Evolutionary conservation across 1,140 invertebrate genomes (phyloP).

Genomic region (Penaeus vannamei): DNA sequence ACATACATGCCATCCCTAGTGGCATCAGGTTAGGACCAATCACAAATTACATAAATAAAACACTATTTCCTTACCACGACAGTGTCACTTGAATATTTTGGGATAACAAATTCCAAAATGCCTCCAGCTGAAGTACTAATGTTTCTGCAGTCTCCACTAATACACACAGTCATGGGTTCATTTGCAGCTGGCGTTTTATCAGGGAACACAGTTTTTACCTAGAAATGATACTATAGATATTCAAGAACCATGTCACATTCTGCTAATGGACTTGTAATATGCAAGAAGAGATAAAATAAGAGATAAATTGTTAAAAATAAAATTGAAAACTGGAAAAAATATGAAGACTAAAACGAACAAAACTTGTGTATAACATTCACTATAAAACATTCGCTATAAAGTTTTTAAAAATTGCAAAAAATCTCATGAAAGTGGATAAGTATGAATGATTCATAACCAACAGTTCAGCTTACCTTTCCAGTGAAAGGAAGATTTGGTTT

Average conservation of each 20-base stretch:
- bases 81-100: neutral
- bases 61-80: too few relatives aligned
- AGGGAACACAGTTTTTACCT: conserved; percentile 7
- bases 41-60: too few relatives aligned
- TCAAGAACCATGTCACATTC: neutral
- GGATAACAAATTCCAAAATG: neutral
- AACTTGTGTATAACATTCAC: too few relatives aligned
- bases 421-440: neutral
- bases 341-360: too few relatives aligned
- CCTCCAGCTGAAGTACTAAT: conserved; percentile 6
- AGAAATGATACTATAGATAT: neutral
- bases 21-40: too few relatives aligned
- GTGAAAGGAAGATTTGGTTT: conserved; percentile 55
- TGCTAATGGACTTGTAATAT: neutral
- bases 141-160: neutral
- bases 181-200: conserved; percentile 20
- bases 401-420: neutral
- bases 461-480: conserved; percentile 35
- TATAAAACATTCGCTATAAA: too few relatives aligned
- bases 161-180: neutral
- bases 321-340: too few relatives aligned
- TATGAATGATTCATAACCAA: neutral
- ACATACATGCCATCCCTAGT: too few relatives aligned
- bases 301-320: too few relatives aligned
- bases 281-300: too few relatives aligned